A percentile compares a stretch with the other conserved stretches of the same genome.
Evolutionary conservation across 2,113 vertebrate genomes (phyloP).

Genomic region (Ceyx cyanopectus): DNA sequence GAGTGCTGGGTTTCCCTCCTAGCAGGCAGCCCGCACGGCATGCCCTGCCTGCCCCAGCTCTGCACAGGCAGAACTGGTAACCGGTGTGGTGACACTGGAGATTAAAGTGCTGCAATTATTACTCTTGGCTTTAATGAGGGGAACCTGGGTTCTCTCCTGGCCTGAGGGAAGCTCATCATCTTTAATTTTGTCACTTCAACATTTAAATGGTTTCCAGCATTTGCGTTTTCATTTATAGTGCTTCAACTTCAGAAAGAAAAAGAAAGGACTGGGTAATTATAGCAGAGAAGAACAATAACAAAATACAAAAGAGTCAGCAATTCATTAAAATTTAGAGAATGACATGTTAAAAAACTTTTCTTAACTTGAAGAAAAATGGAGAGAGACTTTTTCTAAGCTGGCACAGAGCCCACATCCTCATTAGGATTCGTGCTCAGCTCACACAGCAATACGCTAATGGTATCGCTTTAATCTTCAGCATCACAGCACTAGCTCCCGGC

Average conservation of each 20-base stretch:
- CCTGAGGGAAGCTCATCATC: constrained; percentile 33
- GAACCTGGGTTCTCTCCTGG: constrained; percentile 29
- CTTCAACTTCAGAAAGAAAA: neutral
- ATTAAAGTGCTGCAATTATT: constrained; percentile 52
- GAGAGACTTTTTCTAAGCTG: neutral
- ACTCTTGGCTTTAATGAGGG: constrained; percentile 45
- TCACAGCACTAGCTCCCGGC: neutral
- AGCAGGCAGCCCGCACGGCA: neutral
- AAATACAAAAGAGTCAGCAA: constrained; percentile 45
- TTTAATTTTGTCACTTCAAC: constrained; percentile 28
- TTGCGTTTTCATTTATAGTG: constrained; percentile 4
- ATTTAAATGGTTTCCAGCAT: constrained; percentile 15
- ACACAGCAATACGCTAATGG: neutral
- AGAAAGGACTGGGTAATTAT: constrained; percentile 43
- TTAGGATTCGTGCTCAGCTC: neutral
- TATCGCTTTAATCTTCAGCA: neutral
- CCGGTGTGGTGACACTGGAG: neutral
- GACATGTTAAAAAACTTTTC: constrained; percentile 6
- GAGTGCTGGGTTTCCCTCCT: neutral
- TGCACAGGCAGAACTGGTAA: neutral
- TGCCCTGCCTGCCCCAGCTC: neutral
- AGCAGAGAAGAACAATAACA: neutral
- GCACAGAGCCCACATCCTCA: neutral
- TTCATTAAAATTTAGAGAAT: constrained; percentile 42
- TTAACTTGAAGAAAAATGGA: neutral